phyloP scores from a whole-genome alignment of 1,140 invertebrate genomes.

The Sycophila sp. region DNA sequence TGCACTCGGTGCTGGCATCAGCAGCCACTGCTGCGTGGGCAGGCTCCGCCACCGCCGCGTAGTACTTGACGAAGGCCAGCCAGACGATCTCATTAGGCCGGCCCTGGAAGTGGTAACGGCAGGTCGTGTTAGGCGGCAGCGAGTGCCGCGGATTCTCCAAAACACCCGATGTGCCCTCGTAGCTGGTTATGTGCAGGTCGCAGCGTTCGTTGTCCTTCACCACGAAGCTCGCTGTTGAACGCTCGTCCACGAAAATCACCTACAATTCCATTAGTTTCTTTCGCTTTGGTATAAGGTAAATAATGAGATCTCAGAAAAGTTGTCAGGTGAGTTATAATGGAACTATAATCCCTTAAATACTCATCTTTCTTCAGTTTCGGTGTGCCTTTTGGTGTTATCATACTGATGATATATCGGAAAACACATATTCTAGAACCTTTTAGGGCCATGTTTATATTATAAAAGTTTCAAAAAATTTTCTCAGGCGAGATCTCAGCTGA shows the following conservation, averaged over 20 bases:
- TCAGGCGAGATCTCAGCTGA: too few species aligned
- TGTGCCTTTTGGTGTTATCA: too few species aligned
- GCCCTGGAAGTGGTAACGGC: constrained; percentile 74
- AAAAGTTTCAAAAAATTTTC: too few species aligned
- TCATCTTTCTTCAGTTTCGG: too few species aligned
- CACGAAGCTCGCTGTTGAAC: constrained; percentile 73
- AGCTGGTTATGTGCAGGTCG: constrained; percentile 79
- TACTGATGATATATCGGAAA: too few species aligned
- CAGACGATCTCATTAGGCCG: constrained; percentile 81
- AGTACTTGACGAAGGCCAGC: constrained; percentile 86
- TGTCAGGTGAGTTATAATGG: too few species aligned
- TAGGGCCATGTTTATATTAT: too few species aligned
- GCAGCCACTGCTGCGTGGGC: constrained; percentile 68
- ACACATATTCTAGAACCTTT: too few species aligned
- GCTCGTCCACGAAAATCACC: constrained; percentile 79
- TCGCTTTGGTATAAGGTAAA: too few species aligned
- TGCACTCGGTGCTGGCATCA: constrained; percentile 67
- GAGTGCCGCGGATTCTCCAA: constrained; percentile 84
- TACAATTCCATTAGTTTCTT: constrained; percentile 61
- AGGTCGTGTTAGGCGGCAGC: constrained; percentile 86
- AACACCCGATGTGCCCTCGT: constrained; percentile 76
- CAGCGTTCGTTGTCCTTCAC: constrained; percentile 78
- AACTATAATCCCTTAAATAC: too few species aligned
- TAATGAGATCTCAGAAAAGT: too few species aligned
- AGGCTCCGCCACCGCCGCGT: constrained; percentile 74